Percentiles rank a stretch among this genome's conserved stretches.
Evolutionary conservation across 2,797 vertebrate genomes (phyloP).

Genomic region (Molossus molossus): DNA sequence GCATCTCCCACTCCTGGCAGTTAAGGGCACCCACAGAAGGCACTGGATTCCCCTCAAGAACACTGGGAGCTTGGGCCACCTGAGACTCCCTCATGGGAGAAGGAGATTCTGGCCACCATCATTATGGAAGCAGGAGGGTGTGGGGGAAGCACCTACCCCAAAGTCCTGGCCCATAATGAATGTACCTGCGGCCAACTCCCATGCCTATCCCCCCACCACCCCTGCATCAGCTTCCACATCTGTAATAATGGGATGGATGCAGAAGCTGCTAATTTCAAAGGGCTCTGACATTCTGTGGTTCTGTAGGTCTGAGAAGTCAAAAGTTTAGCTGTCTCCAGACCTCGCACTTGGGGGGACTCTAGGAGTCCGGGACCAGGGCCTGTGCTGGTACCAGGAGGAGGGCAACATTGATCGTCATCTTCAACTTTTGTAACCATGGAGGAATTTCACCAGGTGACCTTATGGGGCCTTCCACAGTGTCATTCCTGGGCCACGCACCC

Average conservation of each 20-base stretch:
- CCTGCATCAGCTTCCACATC: background rate
- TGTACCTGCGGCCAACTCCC: background rate
- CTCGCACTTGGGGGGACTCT: background rate
- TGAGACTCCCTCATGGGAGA: background rate
- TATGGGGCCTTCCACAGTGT: background rate
- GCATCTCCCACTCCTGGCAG: background rate
- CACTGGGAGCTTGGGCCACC: background rate
- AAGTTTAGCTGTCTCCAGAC: background rate
- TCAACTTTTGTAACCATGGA: background rate
- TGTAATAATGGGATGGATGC: too few relatives aligned
- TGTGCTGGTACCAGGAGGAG: background rate
- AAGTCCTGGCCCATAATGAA: background rate
- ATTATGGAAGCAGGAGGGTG: background rate
- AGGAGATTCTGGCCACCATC: background rate
- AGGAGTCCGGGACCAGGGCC: background rate
- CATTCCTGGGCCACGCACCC: background rate
- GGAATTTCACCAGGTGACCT: conserved; percentile 15
- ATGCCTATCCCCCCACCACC: accelerated
- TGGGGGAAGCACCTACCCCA: background rate
- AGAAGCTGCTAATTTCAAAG: background rate
- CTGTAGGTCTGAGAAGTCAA: background rate
- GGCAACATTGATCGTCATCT: accelerated
- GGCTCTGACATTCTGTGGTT: background rate
- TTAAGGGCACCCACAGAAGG: background rate
- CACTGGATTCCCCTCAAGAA: background rate